These are phyloP conservation scores for Stratiolaelaps scimitus DNA, from an alignment of 1,140 invertebrate species.

Conservation along the genomic window DNA sequence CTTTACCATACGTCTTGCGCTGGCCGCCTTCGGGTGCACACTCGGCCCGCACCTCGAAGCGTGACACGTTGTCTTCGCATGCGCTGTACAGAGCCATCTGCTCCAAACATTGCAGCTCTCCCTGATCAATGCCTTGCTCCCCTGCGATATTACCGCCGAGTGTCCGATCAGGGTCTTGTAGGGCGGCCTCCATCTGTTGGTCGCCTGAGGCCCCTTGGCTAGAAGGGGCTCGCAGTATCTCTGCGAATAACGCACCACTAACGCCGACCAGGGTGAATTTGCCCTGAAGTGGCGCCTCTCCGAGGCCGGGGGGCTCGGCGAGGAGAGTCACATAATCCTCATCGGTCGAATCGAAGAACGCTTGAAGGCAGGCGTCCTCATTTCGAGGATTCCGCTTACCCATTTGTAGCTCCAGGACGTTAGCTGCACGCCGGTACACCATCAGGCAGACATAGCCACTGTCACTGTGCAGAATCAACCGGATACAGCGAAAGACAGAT, in stretches of 20 bases:
- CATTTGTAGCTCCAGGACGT: conserved; percentile 37
- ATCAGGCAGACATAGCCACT: conserved; percentile 37
- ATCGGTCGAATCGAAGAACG: conserved; percentile 14
- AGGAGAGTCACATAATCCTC: conserved; percentile 12
- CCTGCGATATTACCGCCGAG: too few relatives aligned
- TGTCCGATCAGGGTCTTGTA: too few relatives aligned
- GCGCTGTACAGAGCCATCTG: conserved; percentile 21
- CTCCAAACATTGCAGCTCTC: not conserved
- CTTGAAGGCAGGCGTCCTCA: conserved; percentile 23
- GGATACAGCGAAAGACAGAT: too few relatives aligned
- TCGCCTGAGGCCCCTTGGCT: too few relatives aligned
- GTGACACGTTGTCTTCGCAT: conserved; percentile 14
- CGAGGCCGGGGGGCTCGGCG: conserved; percentile 8
- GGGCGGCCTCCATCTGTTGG: too few relatives aligned
- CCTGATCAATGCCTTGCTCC: not conserved
- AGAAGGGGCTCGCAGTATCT: not conserved
- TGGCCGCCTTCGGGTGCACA: not conserved
- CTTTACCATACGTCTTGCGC: too few relatives aligned
- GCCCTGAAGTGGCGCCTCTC: conserved; percentile 2
- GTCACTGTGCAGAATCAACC: too few relatives aligned
- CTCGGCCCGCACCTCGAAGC: conserved; percentile 8
- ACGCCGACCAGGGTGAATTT: not conserved
- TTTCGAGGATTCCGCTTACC: conserved; percentile 30
- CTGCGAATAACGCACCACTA: conserved; percentile 11
- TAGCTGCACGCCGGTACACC: conserved; percentile 35